Evolutionary conservation across 2,113 vertebrate species (phyloP), one percentile per base, ranked within the genome.

Genomic region (Misgurnus mizolepis): DNA sequence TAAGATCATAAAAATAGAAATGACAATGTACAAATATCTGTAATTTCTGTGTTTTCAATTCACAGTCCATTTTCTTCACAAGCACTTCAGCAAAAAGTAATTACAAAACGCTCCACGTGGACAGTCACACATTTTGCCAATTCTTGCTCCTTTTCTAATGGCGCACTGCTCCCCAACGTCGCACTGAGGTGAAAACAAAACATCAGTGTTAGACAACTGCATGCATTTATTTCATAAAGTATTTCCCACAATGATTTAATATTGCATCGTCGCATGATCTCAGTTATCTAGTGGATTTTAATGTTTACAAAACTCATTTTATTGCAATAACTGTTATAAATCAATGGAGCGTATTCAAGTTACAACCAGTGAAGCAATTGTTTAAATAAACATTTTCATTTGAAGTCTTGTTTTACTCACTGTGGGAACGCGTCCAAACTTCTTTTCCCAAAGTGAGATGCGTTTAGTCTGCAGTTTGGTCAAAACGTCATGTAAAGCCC

Each of bases 81-180:
- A 92, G 85, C 93, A 94, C 87, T 95, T 93, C 22, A 94, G 85
- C 84, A 95, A 90, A 81, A 93, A 94, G 81, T 93, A 93, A 88
- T 92, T 91, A 78, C 93, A 93, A 69, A 89, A 85, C 14, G 90
- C 86, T 85, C 83, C 81, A 5, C 90, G 89, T 9, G 92, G 92
- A 83, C 92, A 94, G 89, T 93, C 88, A 76, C 93, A 94, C 87
- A 90, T 88, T 84, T 93, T 94, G 6, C 92, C 93, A 82, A 93
- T 93, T 55, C 94, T 89, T 0, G 93, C 89, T 43, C 93, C 92
- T 88, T 94, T 95, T 75, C 94, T 88, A 60, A 94, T 84, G 2
- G 92, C 93, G 73, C 90, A 94, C 83, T 92, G 88, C 86, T 93
- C 93, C 10, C 92, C 91, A 0, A 85, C 85, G n/a, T 93, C 91